phyloP scores from a whole-genome alignment of 2,888 invertebrate species.

The Anaspis maculata region DNA sequence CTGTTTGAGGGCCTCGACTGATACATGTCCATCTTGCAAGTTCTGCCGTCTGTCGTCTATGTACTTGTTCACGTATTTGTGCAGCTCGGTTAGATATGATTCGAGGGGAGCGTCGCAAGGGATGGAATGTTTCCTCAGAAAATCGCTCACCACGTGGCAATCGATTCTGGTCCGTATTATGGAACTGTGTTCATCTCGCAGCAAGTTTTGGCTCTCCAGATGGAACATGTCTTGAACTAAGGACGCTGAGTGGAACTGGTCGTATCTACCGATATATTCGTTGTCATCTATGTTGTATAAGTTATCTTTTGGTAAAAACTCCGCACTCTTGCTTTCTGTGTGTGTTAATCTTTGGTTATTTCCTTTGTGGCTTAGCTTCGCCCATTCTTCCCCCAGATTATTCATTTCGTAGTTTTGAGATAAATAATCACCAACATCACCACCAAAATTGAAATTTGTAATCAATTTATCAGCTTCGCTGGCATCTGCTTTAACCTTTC shows the following conservation, averaged over 20 bases:
- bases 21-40: too few relatives aligned
- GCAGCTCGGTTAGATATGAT: conserved; percentile 4
- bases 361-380: not conserved
- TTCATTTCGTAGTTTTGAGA: conserved; percentile 6
- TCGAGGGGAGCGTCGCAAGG: not conserved
- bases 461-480: conserved; percentile 2
- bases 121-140: conserved; percentile 3
- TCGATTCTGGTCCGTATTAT: conserved; percentile 7
- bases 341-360: not conserved
- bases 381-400: conserved; percentile 8
- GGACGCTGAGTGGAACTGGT: conserved; percentile 10
- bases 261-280: conserved; percentile 11
- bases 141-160: conserved; percentile 4
- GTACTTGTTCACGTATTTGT: conserved; percentile 1
- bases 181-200: conserved; percentile 4
- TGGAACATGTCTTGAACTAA: conserved; percentile 8
- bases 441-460: conserved; percentile 7
- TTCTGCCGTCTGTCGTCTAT: too few relatives aligned
- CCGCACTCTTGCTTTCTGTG: not conserved
- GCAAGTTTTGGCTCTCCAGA: conserved; percentile 5
- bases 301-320: conserved; percentile 6
- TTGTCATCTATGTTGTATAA: conserved; percentile 6
- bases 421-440: conserved; percentile 6
- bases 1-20: too few relatives aligned
- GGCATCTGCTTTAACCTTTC: conserved; percentile 6